Evolutionary conservation across 2,888 invertebrate species (phyloP), one percentile per base, ranked within the genome.

Genomic region (Cabera pusaria): DNA sequence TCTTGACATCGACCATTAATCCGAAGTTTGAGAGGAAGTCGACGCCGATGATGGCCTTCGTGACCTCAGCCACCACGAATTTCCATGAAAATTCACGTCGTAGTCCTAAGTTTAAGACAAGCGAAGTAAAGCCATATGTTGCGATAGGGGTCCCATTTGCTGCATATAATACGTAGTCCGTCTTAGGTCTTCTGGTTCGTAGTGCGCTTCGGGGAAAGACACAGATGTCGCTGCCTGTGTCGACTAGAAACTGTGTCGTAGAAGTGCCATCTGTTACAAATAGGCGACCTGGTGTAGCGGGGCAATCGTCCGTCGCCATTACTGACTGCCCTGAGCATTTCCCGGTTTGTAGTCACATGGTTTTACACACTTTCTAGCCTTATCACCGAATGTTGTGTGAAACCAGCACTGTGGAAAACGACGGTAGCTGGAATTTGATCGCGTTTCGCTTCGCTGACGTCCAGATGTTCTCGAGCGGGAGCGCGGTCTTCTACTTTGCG

Each of bases 11-110:
- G 2, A 47, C 44, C 5, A 41, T 18, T 1, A 44, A 12, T n/a
- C 17, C 17, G 9, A 14, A 14, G 14, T 14, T 2, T 14, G 14
- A 14, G 14, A 51, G 11, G 39, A 64, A 59, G 22, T 62, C 62
- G 1, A 52, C 55, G 0, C 62, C 59, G 1, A 63, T 61, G 3
- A 64, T 66, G 0, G 64, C 31, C 20, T 52, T 56, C 0, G 56
- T 53, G 0, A 62, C 59, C 11, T 63, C 54, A 1, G 59, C 57
- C 0, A 64, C 50, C 1, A 56, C 28, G 36, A 62, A 63, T 1
- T 36, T 34, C 61, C 60, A 60, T 0, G 27, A 10, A 28, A 48
- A 65, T 6, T 39, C 20, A 0, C 61, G 44, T 1, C 59, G 46
- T 5, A 62, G 31, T 0, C 58, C 60, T 26, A 64, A 11, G 26